Conservation (phyloP, 2,888 invertebrate species). For the Aromia moschata region DNA sequence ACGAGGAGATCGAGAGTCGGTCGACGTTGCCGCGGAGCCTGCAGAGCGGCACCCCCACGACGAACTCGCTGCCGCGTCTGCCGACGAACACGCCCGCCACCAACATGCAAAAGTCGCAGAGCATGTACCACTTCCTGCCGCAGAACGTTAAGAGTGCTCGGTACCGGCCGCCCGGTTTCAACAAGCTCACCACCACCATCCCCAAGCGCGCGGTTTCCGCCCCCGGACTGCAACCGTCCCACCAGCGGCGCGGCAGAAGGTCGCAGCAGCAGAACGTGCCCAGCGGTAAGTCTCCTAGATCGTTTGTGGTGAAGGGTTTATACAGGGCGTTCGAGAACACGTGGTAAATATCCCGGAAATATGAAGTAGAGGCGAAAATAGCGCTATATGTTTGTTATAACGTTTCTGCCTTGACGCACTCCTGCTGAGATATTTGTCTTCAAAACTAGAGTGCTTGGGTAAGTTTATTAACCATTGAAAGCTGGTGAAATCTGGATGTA, state of each 20-base stretch:
- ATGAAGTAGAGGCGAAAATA: no score
- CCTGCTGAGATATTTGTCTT: no score
- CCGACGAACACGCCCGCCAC: constrained; percentile 68
- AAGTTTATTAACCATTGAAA: no score
- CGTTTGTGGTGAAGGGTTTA: no score
- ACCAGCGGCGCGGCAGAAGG: constrained; percentile 67
- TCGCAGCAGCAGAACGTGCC: constrained; percentile 57
- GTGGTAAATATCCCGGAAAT: no score
- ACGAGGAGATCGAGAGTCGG: constrained; percentile 61
- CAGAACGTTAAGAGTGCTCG: constrained; percentile 83
- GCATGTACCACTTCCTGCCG: constrained; percentile 69
- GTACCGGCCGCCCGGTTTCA: constrained; percentile 85
- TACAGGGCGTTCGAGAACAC: no score
- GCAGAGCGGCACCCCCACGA: constrained; percentile 68
- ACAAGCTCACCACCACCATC: constrained; percentile 65
- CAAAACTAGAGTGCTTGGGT: no score
- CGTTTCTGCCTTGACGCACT: no score
- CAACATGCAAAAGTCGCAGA: constrained; percentile 72
- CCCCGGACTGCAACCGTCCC: constrained; percentile 76
- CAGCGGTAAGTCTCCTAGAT: constrained; percentile 69
- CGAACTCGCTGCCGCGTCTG: constrained; percentile 82
- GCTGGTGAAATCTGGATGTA: no score
- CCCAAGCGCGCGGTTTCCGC: constrained; percentile 81
- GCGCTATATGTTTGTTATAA: no score
- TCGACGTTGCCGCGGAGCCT: constrained; percentile 73